phyloP scores from a whole-genome alignment of 2,797 vertebrate genomes.

The Lacerta bilineata region DNA sequence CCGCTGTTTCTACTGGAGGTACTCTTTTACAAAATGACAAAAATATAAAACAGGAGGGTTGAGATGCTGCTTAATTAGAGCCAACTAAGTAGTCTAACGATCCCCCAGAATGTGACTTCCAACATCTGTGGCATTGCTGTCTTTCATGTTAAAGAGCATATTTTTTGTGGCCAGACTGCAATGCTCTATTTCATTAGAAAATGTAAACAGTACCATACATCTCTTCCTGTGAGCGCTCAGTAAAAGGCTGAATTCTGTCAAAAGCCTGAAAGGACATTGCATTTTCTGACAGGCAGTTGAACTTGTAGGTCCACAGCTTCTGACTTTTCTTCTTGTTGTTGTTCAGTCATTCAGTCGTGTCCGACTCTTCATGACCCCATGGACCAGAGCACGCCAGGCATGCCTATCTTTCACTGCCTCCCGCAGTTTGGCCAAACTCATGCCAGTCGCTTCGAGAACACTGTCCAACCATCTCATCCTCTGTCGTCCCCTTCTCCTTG shows the following conservation, averaged over 20 bases:
- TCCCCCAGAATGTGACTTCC: background rate
- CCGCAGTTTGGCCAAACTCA: no score
- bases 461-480: no score
- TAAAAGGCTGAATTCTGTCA: constrained; percentile 5
- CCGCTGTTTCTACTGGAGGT: background rate
- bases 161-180: background rate
- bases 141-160: constrained; percentile 31
- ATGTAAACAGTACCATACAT: background rate
- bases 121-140: fast-evolving
- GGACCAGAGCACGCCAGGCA: no score
- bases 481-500: no score
- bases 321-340: background rate
- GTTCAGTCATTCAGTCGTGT: no score
- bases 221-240: constrained; percentile 12
- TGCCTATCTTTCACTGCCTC: no score
- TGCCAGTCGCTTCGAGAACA: no score
- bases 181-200: background rate
- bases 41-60: background rate
- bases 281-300: background rate
- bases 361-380: no score
- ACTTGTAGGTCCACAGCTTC: background rate
- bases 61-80: constrained; percentile 3
- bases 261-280: constrained; percentile 3
- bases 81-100: background rate
- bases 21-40: background rate